phyloP scores from a whole-genome alignment of 1,140 invertebrate genomes.

The Spodoptera litura region DNA sequence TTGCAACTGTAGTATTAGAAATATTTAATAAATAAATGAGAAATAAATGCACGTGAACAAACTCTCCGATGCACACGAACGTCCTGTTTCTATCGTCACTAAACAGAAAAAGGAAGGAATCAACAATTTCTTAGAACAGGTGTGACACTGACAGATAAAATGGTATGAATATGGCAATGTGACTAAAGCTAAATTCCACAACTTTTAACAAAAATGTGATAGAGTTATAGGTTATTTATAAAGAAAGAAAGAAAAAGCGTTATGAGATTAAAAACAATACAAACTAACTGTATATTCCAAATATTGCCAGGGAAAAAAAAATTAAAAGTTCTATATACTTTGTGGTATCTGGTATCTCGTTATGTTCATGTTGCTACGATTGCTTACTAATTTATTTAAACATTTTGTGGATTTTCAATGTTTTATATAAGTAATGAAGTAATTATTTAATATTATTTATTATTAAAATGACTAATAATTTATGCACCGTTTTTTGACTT shows the following conservation, averaged over 20 bases:
- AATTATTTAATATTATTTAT: too few relatives aligned
- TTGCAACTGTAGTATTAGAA: constrained; percentile 43
- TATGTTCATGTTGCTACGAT: too few relatives aligned
- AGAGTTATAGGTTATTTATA: neutral
- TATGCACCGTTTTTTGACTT: too few relatives aligned
- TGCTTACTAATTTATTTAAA: too few relatives aligned
- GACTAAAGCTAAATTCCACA: neutral
- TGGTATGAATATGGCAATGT: neutral
- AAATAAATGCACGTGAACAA: constrained; percentile 49
- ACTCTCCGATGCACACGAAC: constrained; percentile 28
- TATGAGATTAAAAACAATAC: neutral
- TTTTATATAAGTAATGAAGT: too few relatives aligned
- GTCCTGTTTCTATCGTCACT: neutral
- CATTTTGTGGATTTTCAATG: too few relatives aligned
- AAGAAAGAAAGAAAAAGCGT: neutral
- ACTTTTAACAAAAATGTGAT: neutral
- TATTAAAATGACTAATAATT: too few relatives aligned
- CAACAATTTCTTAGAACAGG: constrained; percentile 2
- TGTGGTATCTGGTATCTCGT: too few relatives aligned
- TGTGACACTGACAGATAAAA: constrained; percentile 45
- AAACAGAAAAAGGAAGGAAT: constrained; percentile 22
- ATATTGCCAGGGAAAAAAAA: too few relatives aligned
- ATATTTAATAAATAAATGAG: constrained; percentile 65
- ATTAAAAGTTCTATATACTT: too few relatives aligned
- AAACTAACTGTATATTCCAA: neutral